These are phyloP conservation scores for Hypothenemus hampei DNA, from an alignment of 1,140 invertebrate species.

Conservation along the genomic window DNA sequence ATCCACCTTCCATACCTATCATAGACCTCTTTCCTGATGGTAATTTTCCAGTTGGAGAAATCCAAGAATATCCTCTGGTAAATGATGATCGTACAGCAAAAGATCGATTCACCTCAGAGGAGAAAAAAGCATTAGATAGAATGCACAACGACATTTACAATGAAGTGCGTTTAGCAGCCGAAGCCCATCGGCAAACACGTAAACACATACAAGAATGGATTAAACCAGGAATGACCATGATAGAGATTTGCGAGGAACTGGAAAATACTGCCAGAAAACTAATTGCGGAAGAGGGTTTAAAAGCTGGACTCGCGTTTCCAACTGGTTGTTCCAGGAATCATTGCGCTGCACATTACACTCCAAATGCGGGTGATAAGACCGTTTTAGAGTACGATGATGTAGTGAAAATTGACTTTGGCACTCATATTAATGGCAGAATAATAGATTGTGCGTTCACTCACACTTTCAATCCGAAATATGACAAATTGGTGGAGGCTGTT, in stretches of 20 bases:
- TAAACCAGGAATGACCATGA: constrained; percentile 99
- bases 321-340: constrained; percentile 98
- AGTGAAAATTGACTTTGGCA: constrained; percentile 99
- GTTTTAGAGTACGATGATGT: constrained; percentile 96
- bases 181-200: constrained; percentile 91
- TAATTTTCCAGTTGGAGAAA: constrained; percentile 73
- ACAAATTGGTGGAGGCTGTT: constrained; percentile 92
- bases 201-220: constrained; percentile 87
- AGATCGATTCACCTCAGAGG: constrained; percentile 84
- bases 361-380: constrained; percentile 95
- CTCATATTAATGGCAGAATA: constrained; percentile 97
- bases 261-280: constrained; percentile 87
- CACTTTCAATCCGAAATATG: constrained; percentile 95
- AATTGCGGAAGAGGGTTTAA: constrained; percentile 92
- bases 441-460: constrained; percentile 99
- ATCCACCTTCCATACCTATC: constrained; percentile 83
- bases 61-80: constrained; percentile 67
- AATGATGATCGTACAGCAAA: constrained; percentile 80
- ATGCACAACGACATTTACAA: constrained; percentile 88
- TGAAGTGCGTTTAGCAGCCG: constrained; percentile 91
- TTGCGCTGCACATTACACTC: constrained; percentile 99
- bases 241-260: constrained; percentile 96
- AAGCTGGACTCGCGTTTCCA: constrained; percentile 96
- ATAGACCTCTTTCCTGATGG: constrained; percentile 78
- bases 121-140: constrained; percentile 78